Conservation (phyloP, 2,113 vertebrate species). For the Chaetodon auriga region DNA sequence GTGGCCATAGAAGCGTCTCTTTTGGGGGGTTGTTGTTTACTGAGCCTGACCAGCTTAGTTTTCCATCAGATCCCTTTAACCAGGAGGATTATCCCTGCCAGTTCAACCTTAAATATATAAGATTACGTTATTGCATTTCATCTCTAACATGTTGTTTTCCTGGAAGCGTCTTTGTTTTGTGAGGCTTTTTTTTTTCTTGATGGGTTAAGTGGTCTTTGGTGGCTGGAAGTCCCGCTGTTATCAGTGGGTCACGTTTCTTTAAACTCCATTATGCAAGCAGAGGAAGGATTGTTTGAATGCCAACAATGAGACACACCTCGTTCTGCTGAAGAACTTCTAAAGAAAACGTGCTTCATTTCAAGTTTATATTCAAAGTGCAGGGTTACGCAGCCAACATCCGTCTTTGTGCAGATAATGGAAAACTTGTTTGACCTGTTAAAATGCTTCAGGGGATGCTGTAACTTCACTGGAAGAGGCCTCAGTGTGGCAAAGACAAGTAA, state of each 20-base stretch:
- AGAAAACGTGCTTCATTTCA: not conserved
- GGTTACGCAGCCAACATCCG: not conserved
- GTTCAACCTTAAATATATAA: conserved; percentile 72
- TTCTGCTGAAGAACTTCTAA: not conserved
- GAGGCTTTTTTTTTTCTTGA: conserved; percentile 14
- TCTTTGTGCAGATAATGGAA: not conserved
- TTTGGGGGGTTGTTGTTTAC: conserved; percentile 73
- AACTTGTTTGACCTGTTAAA: conserved; percentile 10
- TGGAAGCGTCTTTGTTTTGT: conserved; percentile 42
- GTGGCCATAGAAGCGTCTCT: conserved; percentile 12
- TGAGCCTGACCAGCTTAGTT: conserved; percentile 53
- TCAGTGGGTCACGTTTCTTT: not conserved
- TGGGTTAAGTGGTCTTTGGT: not conserved
- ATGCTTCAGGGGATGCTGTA: not conserved
- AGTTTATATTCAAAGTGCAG: not conserved
- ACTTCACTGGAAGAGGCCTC: conserved; percentile 23
- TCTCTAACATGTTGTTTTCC: conserved; percentile 62
- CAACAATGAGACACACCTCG: not conserved
- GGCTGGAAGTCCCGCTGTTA: not conserved
- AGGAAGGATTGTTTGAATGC: not conserved
- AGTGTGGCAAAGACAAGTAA: not conserved
- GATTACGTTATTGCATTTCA: conserved; percentile 64
- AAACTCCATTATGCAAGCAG: not conserved
- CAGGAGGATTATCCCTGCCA: conserved; percentile 67
- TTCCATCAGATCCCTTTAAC: conserved; percentile 69